Evolutionary conservation across 1,140 invertebrate species (phyloP).

Genomic region (Eriocheir sinensis): DNA sequence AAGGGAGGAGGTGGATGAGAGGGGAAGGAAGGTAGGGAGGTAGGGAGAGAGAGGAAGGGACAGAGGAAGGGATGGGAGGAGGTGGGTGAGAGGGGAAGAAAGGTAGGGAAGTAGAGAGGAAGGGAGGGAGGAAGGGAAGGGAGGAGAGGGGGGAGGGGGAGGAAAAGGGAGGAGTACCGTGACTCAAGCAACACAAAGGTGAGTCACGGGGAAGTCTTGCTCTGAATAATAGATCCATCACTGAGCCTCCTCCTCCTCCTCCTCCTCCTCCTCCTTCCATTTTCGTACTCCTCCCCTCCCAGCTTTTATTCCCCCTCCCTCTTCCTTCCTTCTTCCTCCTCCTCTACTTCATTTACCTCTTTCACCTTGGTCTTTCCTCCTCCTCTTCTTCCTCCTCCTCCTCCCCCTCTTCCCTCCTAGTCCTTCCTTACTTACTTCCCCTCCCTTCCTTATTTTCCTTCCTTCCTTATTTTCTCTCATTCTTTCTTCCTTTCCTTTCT

Average conservation of each 20-base stretch:
- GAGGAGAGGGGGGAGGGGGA: not conserved
- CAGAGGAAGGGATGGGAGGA: not conserved
- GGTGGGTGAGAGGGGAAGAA: too few relatives aligned
- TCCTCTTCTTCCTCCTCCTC: too few relatives aligned
- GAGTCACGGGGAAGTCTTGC: slow-evolving; percentile 1
- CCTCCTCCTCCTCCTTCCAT: not conserved
- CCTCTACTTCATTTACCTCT: too few relatives aligned
- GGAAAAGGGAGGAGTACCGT: not conserved
- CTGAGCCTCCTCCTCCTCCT: not conserved
- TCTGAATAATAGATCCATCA: not conserved
- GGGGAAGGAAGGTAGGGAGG: not conserved
- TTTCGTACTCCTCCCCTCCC: not conserved
- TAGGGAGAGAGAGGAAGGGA: not conserved
- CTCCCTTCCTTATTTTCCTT: too few relatives aligned
- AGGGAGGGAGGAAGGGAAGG: slow-evolving; percentile 19
- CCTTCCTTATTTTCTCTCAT: too few relatives aligned
- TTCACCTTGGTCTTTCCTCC: too few relatives aligned
- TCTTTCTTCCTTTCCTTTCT: too few relatives aligned
- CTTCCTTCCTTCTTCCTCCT: not conserved
- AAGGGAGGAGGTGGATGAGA: too few relatives aligned
- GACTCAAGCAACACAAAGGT: not conserved
- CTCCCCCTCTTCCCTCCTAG: too few relatives aligned
- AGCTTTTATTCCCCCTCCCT: not conserved
- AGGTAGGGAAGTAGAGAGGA: not conserved
- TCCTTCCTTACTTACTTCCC: too few relatives aligned